phyloP scores from a whole-genome alignment of 1,140 invertebrate species.

The Trinorchestia longiramus region DNA sequence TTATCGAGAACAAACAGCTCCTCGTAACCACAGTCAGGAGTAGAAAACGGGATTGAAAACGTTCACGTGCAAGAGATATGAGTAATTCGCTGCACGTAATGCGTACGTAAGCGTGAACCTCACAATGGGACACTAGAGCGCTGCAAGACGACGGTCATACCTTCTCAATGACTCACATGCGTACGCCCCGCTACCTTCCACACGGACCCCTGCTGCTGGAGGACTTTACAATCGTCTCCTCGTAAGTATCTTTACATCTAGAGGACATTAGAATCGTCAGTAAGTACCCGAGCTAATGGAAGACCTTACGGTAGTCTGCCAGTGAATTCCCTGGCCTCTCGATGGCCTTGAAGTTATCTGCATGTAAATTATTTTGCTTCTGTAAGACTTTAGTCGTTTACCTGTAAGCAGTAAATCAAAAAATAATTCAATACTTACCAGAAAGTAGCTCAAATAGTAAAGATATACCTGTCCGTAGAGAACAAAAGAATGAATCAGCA shows the following conservation, averaged over 20 bases:
- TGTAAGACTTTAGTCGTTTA: not conserved
- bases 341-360: too few relatives aligned
- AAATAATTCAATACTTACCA: not conserved
- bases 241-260: not conserved
- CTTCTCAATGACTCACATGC: not conserved
- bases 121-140: not conserved
- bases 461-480: not conserved
- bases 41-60: too few relatives aligned
- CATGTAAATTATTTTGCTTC: not conserved
- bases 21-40: too few relatives aligned
- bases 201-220: not conserved
- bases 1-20: too few relatives aligned
- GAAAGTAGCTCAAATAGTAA: not conserved
- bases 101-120: slow-evolving; percentile 33
- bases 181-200: not conserved
- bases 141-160: not conserved
- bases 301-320: too few relatives aligned
- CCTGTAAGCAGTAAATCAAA: not conserved
- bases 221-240: not conserved
- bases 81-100: not conserved
- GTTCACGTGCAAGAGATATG: not conserved
- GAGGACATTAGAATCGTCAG: not conserved
- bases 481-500: not conserved
- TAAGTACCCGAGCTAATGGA: too few relatives aligned
- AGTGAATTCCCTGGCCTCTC: too few relatives aligned